These are phyloP conservation scores for Erpornis zantholeuca DNA, from an alignment of 2,113 vertebrate species.

Conservation along the genomic window DNA sequence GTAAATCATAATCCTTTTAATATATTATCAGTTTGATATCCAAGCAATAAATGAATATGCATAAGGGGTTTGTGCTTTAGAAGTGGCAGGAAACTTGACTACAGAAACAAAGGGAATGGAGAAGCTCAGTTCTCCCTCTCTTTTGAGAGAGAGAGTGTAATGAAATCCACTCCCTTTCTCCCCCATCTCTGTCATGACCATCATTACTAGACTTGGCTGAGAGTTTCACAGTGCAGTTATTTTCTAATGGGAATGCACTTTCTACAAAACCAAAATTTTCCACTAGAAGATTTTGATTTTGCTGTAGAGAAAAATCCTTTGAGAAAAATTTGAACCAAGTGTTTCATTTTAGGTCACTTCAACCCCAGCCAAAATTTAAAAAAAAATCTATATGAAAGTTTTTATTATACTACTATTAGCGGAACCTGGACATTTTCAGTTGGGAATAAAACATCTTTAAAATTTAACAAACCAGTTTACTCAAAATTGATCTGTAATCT, in stretches of 20 bases:
- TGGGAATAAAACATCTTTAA: not conserved
- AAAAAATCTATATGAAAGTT: not conserved
- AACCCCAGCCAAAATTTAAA: not conserved
- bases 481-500: too few species aligned
- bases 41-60: slow-evolving; percentile 4
- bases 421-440: not conserved
- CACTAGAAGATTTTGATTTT: slow-evolving; percentile 42
- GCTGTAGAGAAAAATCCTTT: not conserved
- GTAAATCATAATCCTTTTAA: slow-evolving; percentile 63
- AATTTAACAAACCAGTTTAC: not conserved
- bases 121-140: not conserved
- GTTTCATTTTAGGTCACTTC: slow-evolving; percentile 40
- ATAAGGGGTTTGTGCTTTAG: not conserved
- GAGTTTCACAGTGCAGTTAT: not conserved
- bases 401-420: not conserved
- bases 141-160: not conserved
- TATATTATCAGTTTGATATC: slow-evolving; percentile 51
- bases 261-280: slow-evolving; percentile 35
- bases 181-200: not conserved
- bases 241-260: slow-evolving; percentile 23
- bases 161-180: not conserved
- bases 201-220: not conserved
- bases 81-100: not conserved
- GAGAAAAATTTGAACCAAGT: slow-evolving; percentile 43
- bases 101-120: slow-evolving; percentile 19